Conservation (phyloP, 2,797 vertebrate genomes). For the Natrix natrix region DNA sequence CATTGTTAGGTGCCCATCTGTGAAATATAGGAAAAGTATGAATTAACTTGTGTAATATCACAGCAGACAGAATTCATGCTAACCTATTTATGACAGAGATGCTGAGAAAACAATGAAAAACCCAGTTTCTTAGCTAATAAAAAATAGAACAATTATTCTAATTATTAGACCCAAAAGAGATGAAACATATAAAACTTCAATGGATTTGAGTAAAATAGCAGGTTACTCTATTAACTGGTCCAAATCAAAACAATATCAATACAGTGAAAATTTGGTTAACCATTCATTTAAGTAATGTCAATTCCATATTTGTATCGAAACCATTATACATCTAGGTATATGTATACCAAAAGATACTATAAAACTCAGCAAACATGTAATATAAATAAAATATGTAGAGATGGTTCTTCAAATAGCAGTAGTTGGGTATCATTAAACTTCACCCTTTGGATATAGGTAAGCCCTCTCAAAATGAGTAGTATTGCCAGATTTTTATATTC, state of each 20-base stretch:
- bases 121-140: not conserved
- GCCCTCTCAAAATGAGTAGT: too few species aligned
- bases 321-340: too few species aligned
- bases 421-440: too few species aligned
- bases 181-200: not conserved
- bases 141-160: not conserved
- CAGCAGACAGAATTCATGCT: not conserved
- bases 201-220: not conserved
- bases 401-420: too few species aligned
- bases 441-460: too few species aligned
- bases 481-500: too few species aligned
- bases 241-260: not conserved
- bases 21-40: not conserved
- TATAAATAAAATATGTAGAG: too few species aligned
- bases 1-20: not conserved
- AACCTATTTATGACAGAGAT: not conserved
- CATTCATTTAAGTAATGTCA: too few species aligned
- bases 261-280: too few species aligned
- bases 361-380: too few species aligned
- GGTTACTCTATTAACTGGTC: not conserved
- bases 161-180: not conserved
- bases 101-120: not conserved
- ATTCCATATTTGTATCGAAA: too few species aligned
- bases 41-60: not conserved
- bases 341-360: too few species aligned